A percentile compares a stretch with the other conserved stretches of the same genome.
phyloP scores from a whole-genome alignment of 2,888 invertebrate genomes.

The Lithophane semibrunnea region DNA sequence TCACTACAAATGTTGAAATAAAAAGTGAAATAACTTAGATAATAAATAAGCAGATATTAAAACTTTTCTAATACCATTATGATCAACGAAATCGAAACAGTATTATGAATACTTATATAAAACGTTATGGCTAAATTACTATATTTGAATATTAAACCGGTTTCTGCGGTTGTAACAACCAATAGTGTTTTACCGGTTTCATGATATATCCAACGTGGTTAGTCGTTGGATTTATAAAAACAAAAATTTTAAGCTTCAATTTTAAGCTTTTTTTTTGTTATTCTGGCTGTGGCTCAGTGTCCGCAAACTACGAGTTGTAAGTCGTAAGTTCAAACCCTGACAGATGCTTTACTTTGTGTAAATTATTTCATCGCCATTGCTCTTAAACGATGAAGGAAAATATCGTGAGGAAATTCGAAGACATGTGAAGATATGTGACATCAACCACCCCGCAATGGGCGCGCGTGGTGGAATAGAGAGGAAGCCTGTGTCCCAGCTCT shows the following conservation, averaged over 20 bases:
- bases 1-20: slow-evolving; percentile 44
- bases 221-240: not conserved
- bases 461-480: no score
- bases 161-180: slow-evolving; percentile 25
- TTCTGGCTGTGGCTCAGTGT: not conserved
- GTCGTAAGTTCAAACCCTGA: no score
- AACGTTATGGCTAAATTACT: slow-evolving; percentile 38
- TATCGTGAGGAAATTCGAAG: no score
- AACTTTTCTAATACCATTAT: slow-evolving; percentile 51
- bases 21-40: slow-evolving; percentile 58
- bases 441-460: no score
- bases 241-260: not conserved
- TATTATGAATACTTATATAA: slow-evolving; percentile 50
- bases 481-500: no score
- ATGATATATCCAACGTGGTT: slow-evolving; percentile 18
- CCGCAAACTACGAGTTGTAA: no score
- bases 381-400: no score
- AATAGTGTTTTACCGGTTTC: slow-evolving; percentile 44
- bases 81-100: slow-evolving; percentile 59
- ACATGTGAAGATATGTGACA: no score
- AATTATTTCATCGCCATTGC: no score
- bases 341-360: no score
- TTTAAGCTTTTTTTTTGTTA: not conserved
- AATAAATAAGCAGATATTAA: slow-evolving; percentile 28
- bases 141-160: slow-evolving; percentile 48